phyloP scores from a whole-genome alignment of 2,888 invertebrate genomes.

The Caprella mutica region DNA sequence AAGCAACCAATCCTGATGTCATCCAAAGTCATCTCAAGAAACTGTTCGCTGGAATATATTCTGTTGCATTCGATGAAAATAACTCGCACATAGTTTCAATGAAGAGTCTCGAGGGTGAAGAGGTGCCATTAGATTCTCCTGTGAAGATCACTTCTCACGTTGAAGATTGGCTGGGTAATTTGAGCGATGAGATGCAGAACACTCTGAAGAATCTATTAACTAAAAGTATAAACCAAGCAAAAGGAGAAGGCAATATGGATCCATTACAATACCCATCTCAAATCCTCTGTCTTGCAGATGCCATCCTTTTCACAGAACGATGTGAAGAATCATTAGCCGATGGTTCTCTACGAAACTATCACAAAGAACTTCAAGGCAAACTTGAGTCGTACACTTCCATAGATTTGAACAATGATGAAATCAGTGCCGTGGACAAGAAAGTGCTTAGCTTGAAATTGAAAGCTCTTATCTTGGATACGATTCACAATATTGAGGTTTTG shows the following conservation, averaged over 20 bases:
- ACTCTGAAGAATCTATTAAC: constrained; percentile 60
- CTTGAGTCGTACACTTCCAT: constrained; percentile 46
- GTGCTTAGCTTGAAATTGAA: constrained; percentile 75
- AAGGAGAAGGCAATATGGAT: constrained; percentile 36
- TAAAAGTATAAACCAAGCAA: constrained; percentile 46
- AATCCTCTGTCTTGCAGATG: constrained; percentile 72
- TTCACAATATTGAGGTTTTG: constrained; percentile 76
- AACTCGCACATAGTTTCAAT: constrained; percentile 54
- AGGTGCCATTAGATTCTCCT: constrained; percentile 54
- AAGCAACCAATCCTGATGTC: constrained; percentile 68
- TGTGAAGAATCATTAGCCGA: constrained; percentile 66
- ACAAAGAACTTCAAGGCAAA: constrained; percentile 38
- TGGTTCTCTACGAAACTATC: constrained; percentile 46
- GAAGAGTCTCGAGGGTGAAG: constrained; percentile 63
- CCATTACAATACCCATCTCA: constrained; percentile 29
- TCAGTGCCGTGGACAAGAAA: constrained; percentile 44
- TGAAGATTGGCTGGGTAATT: constrained; percentile 61
- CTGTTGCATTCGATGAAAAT: constrained; percentile 56
- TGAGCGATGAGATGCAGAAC: constrained; percentile 70
- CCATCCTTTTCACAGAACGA: constrained; percentile 69
- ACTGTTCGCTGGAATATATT: constrained; percentile 79
- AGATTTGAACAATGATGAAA: constrained; percentile 39
- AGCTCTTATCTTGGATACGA: constrained; percentile 80
- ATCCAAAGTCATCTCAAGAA: constrained; percentile 84
- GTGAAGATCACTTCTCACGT: constrained; percentile 63